Conservation (phyloP, 2,113 vertebrate species). For the Crypturellus undulatus region DNA sequence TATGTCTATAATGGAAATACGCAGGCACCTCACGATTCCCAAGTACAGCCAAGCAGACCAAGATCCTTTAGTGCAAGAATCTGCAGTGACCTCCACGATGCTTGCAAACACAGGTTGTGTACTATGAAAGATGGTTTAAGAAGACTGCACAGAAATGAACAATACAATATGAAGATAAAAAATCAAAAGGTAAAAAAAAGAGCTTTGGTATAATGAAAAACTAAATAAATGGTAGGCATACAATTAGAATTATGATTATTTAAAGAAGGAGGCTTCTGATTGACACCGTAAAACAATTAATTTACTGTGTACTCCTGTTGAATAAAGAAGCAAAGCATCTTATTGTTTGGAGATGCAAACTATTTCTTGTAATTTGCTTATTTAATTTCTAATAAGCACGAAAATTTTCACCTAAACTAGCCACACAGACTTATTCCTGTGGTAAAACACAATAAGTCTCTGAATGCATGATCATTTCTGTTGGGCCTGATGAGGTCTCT, state of each 20-base stretch:
- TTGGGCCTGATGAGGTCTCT: not conserved
- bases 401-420: not conserved
- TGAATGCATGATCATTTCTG: not conserved
- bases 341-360: not conserved
- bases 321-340: not conserved
- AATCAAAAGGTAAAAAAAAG: not conserved
- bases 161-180: not conserved
- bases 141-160: not conserved
- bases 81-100: not conserved
- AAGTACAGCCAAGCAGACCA: not conserved
- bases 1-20: not conserved
- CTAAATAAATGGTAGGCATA: not conserved
- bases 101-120: not conserved
- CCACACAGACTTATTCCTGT: not conserved
- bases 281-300: not conserved
- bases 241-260: not conserved
- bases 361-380: not conserved
- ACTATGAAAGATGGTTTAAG: not conserved
- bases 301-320: not conserved
- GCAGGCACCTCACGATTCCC: not conserved
- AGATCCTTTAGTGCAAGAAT: not conserved
- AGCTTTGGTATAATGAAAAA: not conserved
- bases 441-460: not conserved
- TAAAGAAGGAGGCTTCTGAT: not conserved
- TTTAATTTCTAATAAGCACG: not conserved